Percentiles rank a stretch among this genome's conserved stretches.
phyloP scores from a whole-genome alignment of 2,888 invertebrate genomes.

The Sinohyriopsis cumingii region DNA sequence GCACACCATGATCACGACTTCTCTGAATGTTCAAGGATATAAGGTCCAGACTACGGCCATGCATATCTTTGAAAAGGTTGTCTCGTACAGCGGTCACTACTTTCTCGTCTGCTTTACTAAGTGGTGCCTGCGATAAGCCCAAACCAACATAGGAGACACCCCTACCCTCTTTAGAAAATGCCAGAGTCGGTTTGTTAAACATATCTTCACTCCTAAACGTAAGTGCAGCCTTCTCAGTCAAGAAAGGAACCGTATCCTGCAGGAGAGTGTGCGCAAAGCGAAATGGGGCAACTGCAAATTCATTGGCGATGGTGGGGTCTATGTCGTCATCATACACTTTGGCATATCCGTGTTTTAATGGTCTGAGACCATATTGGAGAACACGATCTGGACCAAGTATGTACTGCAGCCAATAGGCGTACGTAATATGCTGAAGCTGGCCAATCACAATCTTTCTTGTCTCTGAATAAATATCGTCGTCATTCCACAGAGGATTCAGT shows the following conservation, averaged over 20 bases:
- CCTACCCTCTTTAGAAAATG: not conserved
- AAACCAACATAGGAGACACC: conserved; percentile 30
- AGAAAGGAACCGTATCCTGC: conserved; percentile 73
- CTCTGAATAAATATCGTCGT: conserved; percentile 76
- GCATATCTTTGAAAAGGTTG: conserved; percentile 79
- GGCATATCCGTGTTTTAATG: conserved; percentile 83
- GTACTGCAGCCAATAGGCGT: conserved; percentile 80
- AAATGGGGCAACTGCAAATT: conserved; percentile 96
- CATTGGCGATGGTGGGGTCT: conserved; percentile 85
- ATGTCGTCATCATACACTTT: conserved; percentile 84
- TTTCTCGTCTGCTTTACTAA: conserved; percentile 32
- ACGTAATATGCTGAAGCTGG: conserved; percentile 75
- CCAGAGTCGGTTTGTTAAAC: too few species aligned
- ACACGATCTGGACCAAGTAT: conserved; percentile 75
- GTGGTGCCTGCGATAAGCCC: conserved; percentile 30
- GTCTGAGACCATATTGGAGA: conserved; percentile 73
- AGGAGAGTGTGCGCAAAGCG: conserved; percentile 93
- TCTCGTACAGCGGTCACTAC: conserved; percentile 79
- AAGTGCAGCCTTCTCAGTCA: too few species aligned
- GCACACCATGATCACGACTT: conserved; percentile 90
- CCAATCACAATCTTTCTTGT: conserved; percentile 83
- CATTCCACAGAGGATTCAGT: conserved; percentile 85
- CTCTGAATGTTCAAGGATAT: conserved; percentile 91
- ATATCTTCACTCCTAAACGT: too few species aligned
- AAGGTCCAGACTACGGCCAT: conserved; percentile 78